Conservation (phyloP, 2,888 invertebrate genomes). For the Eilema griseolum region DNA sequence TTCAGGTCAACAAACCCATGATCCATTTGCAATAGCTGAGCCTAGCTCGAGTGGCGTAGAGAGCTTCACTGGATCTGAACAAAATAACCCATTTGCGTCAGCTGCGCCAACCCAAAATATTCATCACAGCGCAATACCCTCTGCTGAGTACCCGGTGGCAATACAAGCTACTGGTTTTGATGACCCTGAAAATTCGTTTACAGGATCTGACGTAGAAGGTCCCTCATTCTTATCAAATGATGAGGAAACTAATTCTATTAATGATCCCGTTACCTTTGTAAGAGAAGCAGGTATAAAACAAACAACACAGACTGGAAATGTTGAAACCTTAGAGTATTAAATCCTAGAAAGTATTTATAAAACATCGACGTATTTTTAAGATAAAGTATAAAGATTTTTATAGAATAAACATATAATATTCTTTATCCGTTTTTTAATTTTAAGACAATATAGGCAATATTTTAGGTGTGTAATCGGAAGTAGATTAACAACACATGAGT, state of each 20-base stretch:
- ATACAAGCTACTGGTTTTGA: conserved; percentile 64
- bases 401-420: not conserved
- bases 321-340: conserved; percentile 74
- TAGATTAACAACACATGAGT: too few relatives aligned
- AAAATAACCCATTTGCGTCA: conserved; percentile 60
- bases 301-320: conserved; percentile 70
- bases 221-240: conserved; percentile 58
- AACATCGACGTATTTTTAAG: not conserved
- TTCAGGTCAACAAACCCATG: conserved; percentile 62
- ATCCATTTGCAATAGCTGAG: conserved; percentile 64
- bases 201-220: conserved; percentile 60
- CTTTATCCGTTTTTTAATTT: not conserved
- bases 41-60: conserved; percentile 62
- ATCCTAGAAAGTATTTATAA: not conserved
- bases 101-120: conserved; percentile 56
- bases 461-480: not conserved
- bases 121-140: conserved; percentile 56
- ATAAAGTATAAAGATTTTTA: not conserved
- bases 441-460: not conserved
- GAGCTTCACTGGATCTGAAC: conserved; percentile 60
- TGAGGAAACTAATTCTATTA: conserved; percentile 55
- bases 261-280: conserved; percentile 70
- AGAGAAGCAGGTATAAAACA: conserved; percentile 79
- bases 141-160: conserved; percentile 59
- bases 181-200: conserved; percentile 60